phyloP scores from a whole-genome alignment of 2,113 vertebrate species.

The Eptatretus burgeri region DNA sequence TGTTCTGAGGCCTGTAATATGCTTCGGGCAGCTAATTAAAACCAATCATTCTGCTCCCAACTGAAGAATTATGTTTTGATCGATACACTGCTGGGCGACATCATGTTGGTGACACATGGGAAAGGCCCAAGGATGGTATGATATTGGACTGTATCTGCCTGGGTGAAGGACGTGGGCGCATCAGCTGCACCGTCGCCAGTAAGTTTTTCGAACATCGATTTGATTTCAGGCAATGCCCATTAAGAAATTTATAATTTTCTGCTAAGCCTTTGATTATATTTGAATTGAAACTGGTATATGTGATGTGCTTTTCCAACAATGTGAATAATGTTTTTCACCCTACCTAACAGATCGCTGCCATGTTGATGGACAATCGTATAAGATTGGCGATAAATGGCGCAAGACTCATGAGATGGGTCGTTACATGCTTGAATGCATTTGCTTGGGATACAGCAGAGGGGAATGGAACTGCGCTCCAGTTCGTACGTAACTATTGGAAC shows the following conservation, averaged over 20 bases:
- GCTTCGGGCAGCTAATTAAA: neutral
- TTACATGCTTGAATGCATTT: slow-evolving; percentile 85
- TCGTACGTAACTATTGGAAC: slow-evolving; percentile 17
- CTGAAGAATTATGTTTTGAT: slow-evolving; percentile 64
- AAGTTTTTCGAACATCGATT: slow-evolving; percentile 13
- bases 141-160: slow-evolving; percentile 98
- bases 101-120: slow-evolving; percentile 56
- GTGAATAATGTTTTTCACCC: too few relatives aligned
- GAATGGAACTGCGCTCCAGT: slow-evolving; percentile 95
- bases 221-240: too few relatives aligned
- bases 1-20: slow-evolving; percentile 7
- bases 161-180: slow-evolving; percentile 48
- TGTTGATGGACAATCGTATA: slow-evolving; percentile 62
- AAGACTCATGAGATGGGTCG: slow-evolving; percentile 49
- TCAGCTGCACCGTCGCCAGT: slow-evolving; percentile 94
- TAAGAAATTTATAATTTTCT: too few relatives aligned
- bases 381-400: slow-evolving; percentile 74
- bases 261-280: too few relatives aligned
- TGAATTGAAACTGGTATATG: too few relatives aligned
- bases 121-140: slow-evolving; percentile 69
- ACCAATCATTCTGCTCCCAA: slow-evolving; percentile 16
- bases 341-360: slow-evolving; percentile 51
- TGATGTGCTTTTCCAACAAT: too few relatives aligned
- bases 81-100: slow-evolving; percentile 50
- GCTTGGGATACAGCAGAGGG: slow-evolving; percentile 77